Conservation (phyloP, 1,140 invertebrate species). For the Pollicipes pollicipes region DNA sequence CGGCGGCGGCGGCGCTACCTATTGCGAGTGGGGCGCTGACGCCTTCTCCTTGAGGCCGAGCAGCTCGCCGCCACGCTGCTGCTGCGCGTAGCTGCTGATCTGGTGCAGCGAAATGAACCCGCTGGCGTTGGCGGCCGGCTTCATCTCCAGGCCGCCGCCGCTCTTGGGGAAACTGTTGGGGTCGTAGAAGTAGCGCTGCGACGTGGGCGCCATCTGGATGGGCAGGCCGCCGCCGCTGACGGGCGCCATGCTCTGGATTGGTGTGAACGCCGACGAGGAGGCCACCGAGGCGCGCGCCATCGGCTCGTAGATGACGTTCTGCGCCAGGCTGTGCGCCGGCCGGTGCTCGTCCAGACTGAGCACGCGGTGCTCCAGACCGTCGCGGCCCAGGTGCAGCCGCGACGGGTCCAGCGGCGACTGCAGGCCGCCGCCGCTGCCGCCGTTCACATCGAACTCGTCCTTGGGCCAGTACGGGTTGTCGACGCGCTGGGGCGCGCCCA, state of each 20-base stretch:
- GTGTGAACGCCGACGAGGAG: slow-evolving; percentile 57
- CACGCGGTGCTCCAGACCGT: neutral
- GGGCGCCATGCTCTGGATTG: slow-evolving; percentile 52
- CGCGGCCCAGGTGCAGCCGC: slow-evolving; percentile 13
- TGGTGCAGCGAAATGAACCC: slow-evolving; percentile 89
- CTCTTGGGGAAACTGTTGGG: slow-evolving; percentile 52
- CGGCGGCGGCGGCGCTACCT: no score
- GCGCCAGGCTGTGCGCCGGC: slow-evolving; percentile 21
- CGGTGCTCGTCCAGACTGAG: slow-evolving; percentile 23
- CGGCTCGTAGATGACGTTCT: neutral
- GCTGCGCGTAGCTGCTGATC: slow-evolving; percentile 89
- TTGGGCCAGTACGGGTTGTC: slow-evolving; percentile 56
- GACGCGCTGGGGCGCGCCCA: slow-evolving; percentile 27
- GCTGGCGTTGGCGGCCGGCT: slow-evolving; percentile 61
- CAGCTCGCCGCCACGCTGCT: slow-evolving; percentile 29
- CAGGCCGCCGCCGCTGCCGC: neutral
- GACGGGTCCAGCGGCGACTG: slow-evolving; percentile 18
- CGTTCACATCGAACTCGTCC: slow-evolving; percentile 14
- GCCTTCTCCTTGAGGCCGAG: no score
- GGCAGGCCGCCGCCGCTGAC: slow-evolving; percentile 23
- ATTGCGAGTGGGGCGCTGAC: no score
- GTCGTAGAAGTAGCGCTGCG: slow-evolving; percentile 63
- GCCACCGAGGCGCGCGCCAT: neutral
- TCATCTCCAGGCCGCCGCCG: slow-evolving; percentile 18
- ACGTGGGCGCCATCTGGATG: slow-evolving; percentile 19